These are phyloP conservation scores for Drosophila ohnishii DNA, from an alignment of 1,140 invertebrate species.

Conservation along the genomic window DNA sequence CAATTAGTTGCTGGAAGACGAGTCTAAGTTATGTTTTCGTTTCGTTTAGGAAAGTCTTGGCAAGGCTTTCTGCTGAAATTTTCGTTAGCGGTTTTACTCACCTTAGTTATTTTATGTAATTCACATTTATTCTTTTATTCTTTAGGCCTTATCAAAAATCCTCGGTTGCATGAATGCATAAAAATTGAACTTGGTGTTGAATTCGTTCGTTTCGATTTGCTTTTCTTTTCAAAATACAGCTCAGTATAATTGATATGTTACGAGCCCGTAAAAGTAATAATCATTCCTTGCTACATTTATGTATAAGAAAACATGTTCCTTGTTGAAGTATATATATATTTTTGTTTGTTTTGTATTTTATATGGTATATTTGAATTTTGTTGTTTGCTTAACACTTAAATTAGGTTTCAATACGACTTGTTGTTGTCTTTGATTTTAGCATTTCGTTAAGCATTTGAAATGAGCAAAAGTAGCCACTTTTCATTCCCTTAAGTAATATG, in stretches of 20 bases:
- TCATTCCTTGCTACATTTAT: slow-evolving; percentile 31
- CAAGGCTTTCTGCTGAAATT: slow-evolving; percentile 39
- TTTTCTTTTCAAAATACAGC: slow-evolving; percentile 60
- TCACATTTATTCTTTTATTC: slow-evolving; percentile 15
- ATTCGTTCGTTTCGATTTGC: slow-evolving; percentile 59
- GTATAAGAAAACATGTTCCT: slow-evolving; percentile 54
- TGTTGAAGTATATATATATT: slow-evolving; percentile 47
- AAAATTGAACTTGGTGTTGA: slow-evolving; percentile 73
- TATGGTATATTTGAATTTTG: slow-evolving; percentile 39
- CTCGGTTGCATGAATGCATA: slow-evolving; percentile 43
- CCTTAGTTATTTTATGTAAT: slow-evolving; percentile 45
- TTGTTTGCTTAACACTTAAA: slow-evolving; percentile 69
- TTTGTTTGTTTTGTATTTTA: slow-evolving; percentile 26
- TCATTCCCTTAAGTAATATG: slow-evolving; percentile 47
- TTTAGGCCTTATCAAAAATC: slow-evolving; percentile 41
- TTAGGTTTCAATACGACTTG: slow-evolving; percentile 51
- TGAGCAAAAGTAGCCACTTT: slow-evolving; percentile 57
- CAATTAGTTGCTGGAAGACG: slow-evolving; percentile 79
- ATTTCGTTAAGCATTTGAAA: slow-evolving; percentile 59
- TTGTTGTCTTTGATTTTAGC: slow-evolving; percentile 50
- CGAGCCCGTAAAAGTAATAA: slow-evolving; percentile 65
- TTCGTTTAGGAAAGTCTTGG: slow-evolving; percentile 39
- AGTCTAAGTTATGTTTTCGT: slow-evolving; percentile 69
- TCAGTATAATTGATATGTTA: slow-evolving; percentile 79
- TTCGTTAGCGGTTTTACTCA: slow-evolving; percentile 66